phyloP scores from a whole-genome alignment of 2,797 vertebrate genomes.

The Poecilia gillii region DNA sequence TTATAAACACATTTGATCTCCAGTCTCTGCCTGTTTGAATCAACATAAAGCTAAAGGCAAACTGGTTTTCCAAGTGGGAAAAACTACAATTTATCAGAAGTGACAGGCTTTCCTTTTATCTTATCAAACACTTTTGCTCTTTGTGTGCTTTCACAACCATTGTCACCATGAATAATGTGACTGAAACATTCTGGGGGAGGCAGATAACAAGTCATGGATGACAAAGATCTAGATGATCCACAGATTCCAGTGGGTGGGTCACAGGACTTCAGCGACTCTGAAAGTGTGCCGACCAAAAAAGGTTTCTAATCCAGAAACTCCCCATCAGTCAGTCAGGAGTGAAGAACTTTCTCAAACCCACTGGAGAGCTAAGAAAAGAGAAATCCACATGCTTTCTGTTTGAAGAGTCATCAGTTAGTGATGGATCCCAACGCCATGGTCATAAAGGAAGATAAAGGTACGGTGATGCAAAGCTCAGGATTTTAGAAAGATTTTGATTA shows the following conservation, averaged over 20 bases:
- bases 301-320: background rate
- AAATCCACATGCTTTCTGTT: background rate
- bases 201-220: background rate
- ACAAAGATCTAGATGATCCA: background rate
- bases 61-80: background rate
- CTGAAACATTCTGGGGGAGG: background rate
- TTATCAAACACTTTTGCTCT: background rate
- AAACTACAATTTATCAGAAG: background rate
- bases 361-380: background rate
- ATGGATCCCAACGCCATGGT: background rate
- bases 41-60: background rate
- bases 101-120: background rate
- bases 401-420: background rate
- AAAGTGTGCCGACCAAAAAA: background rate
- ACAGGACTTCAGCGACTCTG: background rate
- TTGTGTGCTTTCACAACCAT: conserved; percentile 1
- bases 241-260: conserved; percentile 4
- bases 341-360: no score
- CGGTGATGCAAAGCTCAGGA: background rate
- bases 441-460: conserved; percentile 5
- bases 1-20: background rate
- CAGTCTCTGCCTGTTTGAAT: background rate
- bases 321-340: conserved; percentile 4
- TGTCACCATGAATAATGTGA: background rate
- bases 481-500: background rate